phyloP scores from a whole-genome alignment of 1,140 invertebrate species.

The Trypoxylus dichotomus region DNA sequence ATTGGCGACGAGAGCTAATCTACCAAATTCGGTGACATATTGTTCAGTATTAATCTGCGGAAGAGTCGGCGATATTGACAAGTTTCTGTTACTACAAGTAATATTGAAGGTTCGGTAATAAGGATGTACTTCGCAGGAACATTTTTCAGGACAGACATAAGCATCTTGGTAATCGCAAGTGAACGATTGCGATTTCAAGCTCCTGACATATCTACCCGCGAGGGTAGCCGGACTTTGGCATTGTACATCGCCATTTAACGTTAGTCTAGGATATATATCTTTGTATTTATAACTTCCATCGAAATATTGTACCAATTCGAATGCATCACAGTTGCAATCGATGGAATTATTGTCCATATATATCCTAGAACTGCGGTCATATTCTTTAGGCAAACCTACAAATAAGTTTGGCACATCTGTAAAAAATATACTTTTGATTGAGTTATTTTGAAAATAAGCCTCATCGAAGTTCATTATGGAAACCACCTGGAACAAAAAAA shows the following conservation, averaged over 20 bases:
- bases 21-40: no score
- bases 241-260: slow-evolving; percentile 24
- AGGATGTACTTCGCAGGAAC: slow-evolving; percentile 33
- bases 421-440: no score
- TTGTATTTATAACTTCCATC: neutral
- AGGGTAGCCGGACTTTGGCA: slow-evolving; percentile 32
- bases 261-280: neutral
- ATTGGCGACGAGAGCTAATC: neutral
- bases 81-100: slow-evolving; percentile 33
- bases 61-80: neutral
- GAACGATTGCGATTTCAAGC: slow-evolving; percentile 33
- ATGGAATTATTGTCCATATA: slow-evolving; percentile 25
- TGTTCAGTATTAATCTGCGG: neutral
- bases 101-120: slow-evolving; percentile 33
- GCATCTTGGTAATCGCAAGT: slow-evolving; percentile 25
- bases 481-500: no score
- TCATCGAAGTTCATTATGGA: no score
- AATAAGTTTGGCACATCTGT: no score
- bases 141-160: slow-evolving; percentile 34
- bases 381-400: no score
- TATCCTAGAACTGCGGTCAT: no score
- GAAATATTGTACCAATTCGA: slow-evolving; percentile 39
- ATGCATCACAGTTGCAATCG: slow-evolving; percentile 32
- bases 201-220: neutral
- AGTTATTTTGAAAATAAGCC: no score